Base-by-base conservation (phyloP, 2,113 vertebrate genomes). In the Lycocorax pyrrhopterus region DNA sequence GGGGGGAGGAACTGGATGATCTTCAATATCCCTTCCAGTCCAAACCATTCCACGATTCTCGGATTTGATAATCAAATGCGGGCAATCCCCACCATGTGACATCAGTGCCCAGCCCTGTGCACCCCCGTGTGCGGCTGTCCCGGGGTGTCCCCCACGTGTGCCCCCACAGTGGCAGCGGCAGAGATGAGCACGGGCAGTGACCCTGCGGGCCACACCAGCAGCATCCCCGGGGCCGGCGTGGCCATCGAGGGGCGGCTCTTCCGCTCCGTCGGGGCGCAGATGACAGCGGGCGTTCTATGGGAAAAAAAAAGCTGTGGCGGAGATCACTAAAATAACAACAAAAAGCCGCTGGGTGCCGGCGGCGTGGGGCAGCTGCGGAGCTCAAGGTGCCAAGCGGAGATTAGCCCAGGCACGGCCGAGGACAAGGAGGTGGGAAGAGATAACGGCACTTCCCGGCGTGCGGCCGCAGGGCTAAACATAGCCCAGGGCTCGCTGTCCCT, bases 361-460 rank as follows among this genome's bases (percentile, higher is more conserved):
- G 37, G 88, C 43, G 3, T 1, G 23, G 89, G 91, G 91, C 93
- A 46, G 94, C 79, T 37, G 87, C 1, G 27, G 71, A 5, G 17
- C 73, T 52, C 85, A 90, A 95, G 95, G 94, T 96, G 96, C 93
- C 80, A 37, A 35, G 76, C 13, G 0, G 77, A 96, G 95, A 94
- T 96, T 93, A 96, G 89, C 76, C 9, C 27, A 0, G 13, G 76
- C 91, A 9, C 59, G 84, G 95, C 83, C 32, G 89, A 55, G 85
- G 90, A 81, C 95, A 92, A 94, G 94, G 94, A 90, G 94, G 86
- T 78, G 95, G 89, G 35, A 74, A 87, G 86, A 93, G 95, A 96
- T 96, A 96, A 94, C 2, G 13, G 25, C 75, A 6, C 64, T 86
- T 33, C 89, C 76, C 60, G 85, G 87, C 63, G 63, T 75, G 87